Percentiles rank a stretch among this genome's conserved stretches.
These are phyloP conservation scores for Crematogaster levior DNA, from an alignment of 2,888 invertebrate genomes.

Conservation along the genomic window DNA sequence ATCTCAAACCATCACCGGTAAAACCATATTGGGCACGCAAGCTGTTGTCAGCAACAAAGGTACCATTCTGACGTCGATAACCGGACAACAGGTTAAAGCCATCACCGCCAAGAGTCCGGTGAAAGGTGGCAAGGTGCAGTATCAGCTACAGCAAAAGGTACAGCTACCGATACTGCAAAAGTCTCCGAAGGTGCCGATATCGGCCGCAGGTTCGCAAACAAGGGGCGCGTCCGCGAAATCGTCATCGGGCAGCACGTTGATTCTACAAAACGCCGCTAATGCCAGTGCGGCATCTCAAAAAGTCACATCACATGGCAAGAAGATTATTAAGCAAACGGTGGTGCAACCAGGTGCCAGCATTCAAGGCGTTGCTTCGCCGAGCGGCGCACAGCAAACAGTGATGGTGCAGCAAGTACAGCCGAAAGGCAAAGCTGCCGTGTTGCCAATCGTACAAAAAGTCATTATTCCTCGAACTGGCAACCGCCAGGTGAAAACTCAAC, in stretches of 20 bases:
- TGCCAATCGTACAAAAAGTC: constrained; percentile 69
- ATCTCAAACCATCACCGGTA: constrained; percentile 74
- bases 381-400: constrained; percentile 62
- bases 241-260: constrained; percentile 79
- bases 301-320: constrained; percentile 71
- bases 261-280: constrained; percentile 72
- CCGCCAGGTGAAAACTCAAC: constrained; percentile 75
- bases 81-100: constrained; percentile 83
- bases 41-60: constrained; percentile 78
- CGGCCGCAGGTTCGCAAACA: constrained; percentile 83
- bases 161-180: constrained; percentile 82
- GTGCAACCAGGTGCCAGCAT: constrained; percentile 67
- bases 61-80: constrained; percentile 83
- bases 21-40: constrained; percentile 77
- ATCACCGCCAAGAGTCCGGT: constrained; percentile 81
- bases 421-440: constrained; percentile 64
- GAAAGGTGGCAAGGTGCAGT: constrained; percentile 76
- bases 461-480: constrained; percentile 71
- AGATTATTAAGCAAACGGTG: constrained; percentile 70
- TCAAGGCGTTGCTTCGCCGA: constrained; percentile 68
- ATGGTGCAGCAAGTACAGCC: constrained; percentile 69
- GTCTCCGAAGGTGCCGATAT: constrained; percentile 78
- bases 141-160: constrained; percentile 80
- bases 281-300: constrained; percentile 59
- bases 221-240: constrained; percentile 81